Evolutionary conservation across 1,140 invertebrate genomes (phyloP).

Genomic region (Orius insidiosus): DNA sequence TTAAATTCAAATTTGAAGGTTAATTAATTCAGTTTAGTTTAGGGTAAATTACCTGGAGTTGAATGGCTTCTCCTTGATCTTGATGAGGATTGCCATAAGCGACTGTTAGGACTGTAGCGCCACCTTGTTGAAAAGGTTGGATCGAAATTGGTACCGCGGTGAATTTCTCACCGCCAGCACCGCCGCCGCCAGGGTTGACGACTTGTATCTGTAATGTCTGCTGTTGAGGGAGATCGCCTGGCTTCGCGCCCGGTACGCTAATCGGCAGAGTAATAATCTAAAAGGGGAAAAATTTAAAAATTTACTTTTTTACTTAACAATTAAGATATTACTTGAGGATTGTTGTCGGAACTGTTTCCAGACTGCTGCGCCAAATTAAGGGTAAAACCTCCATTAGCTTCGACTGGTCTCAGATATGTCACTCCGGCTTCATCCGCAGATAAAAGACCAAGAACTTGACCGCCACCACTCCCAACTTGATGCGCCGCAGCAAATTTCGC

Average conservation of each 20-base stretch:
- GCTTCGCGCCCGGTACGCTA: slow-evolving; percentile 50
- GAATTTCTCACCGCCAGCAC: slow-evolving; percentile 17
- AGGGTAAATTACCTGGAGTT: slow-evolving; percentile 29
- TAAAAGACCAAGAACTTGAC: slow-evolving; percentile 35
- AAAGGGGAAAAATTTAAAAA: slow-evolving; percentile 8
- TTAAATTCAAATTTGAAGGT: too few species aligned
- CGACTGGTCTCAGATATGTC: slow-evolving; percentile 52
- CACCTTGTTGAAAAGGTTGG: slow-evolving; percentile 32
- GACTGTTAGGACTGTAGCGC: slow-evolving; percentile 47
- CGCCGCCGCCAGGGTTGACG: slow-evolving; percentile 33
- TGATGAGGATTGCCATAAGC: slow-evolving; percentile 40
- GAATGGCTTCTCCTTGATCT: slow-evolving; percentile 33
- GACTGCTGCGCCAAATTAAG: slow-evolving; percentile 18
- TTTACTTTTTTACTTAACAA: not conserved
- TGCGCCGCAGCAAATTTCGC: slow-evolving; percentile 36
- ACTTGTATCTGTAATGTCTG: slow-evolving; percentile 63
- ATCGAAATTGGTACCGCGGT: slow-evolving; percentile 21
- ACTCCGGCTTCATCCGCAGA: slow-evolving; percentile 47
- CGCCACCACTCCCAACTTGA: slow-evolving; percentile 34
- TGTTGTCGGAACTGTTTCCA: slow-evolving; percentile 17
- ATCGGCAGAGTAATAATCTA: slow-evolving; percentile 56
- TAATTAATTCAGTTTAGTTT: too few species aligned
- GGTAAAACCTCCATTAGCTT: slow-evolving; percentile 31
- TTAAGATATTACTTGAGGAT: slow-evolving; percentile 19
- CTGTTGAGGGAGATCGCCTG: slow-evolving; percentile 42